phyloP scores from a whole-genome alignment of 1,140 invertebrate genomes.

The Drosophila grimshawi region DNA sequence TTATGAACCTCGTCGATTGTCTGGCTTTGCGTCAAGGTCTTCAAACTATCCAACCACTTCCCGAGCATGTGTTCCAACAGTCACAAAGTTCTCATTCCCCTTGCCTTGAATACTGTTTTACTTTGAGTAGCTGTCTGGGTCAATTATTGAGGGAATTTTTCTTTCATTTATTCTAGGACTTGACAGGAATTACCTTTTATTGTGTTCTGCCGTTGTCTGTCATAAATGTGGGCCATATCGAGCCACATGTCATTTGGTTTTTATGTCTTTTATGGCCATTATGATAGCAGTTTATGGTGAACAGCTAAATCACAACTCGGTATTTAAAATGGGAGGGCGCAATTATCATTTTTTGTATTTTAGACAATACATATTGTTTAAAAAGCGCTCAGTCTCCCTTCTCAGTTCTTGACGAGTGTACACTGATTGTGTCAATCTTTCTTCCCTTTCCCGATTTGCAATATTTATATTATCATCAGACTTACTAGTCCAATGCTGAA shows the following conservation, averaged over 20 bases:
- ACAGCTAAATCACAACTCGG: not conserved
- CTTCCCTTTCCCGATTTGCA: no score
- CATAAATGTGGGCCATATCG: conserved; percentile 62
- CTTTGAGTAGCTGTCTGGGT: conserved; percentile 20
- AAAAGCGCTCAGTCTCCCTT: no score
- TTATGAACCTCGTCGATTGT: conserved; percentile 47
- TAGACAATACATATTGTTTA: not conserved
- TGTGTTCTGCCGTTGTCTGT: conserved; percentile 25
- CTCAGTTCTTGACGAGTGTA: no score
- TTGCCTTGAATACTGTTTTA: conserved; percentile 28
- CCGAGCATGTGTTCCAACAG: conserved; percentile 7
- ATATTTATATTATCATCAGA: no score
- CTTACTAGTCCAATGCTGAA: no score
- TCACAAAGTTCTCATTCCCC: conserved; percentile 26
- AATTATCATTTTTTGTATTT: not conserved
- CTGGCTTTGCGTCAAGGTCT: conserved; percentile 18
- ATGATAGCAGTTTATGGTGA: conserved; percentile 63
- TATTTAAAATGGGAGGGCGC: not conserved
- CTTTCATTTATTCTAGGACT: conserved; percentile 12
- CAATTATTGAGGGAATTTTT: conserved; percentile 10
- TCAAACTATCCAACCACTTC: not conserved
- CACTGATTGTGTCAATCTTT: no score
- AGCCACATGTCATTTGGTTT: conserved; percentile 64
- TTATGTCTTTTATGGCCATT: conserved; percentile 46
- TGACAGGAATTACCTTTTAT: conserved; percentile 15